phyloP scores from a whole-genome alignment of 92 coral and sea anemone species.

The Porites cylindrica region DNA sequence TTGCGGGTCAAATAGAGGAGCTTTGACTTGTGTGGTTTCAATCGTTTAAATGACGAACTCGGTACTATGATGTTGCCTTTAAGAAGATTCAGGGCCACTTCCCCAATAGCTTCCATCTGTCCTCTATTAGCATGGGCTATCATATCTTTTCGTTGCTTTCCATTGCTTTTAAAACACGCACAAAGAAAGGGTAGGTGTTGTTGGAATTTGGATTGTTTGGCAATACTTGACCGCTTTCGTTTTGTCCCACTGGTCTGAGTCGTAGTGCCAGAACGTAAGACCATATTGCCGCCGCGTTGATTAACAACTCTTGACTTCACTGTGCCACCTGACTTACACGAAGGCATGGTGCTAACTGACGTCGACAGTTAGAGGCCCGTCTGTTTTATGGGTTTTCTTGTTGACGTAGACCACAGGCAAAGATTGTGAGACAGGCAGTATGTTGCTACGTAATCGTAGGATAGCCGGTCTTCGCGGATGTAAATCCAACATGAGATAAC shows the following conservation, averaged over 20 bases:
- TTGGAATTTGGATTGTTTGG: background rate
- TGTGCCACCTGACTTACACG: background rate
- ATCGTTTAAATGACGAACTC: conserved; percentile 1
- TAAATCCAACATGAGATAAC: background rate
- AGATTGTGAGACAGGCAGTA: background rate
- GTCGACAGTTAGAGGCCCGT: background rate
- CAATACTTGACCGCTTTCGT: background rate
- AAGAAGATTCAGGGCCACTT: conserved; percentile 11
- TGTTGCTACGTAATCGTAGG: background rate
- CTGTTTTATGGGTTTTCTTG: background rate
- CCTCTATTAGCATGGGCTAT: background rate
- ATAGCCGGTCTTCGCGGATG: background rate
- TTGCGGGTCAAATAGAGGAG: conserved; percentile 4
- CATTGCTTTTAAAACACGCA: background rate
- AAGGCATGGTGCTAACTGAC: background rate
- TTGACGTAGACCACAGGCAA: conserved; percentile 15
- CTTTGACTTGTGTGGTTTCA: conserved; percentile 14
- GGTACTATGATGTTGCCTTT: conserved; percentile 7
- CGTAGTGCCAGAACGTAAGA: background rate
- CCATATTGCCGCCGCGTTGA: conserved; percentile 3
- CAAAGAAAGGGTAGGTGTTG: background rate
- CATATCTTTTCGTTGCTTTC: conserved; percentile 18
- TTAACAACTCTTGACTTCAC: background rate
- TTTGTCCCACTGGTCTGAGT: background rate
- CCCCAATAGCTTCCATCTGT: conserved; percentile 13